Evolutionary conservation across 2,113 vertebrate genomes (phyloP).

Genomic region (Notarius lentiginosus): DNA sequence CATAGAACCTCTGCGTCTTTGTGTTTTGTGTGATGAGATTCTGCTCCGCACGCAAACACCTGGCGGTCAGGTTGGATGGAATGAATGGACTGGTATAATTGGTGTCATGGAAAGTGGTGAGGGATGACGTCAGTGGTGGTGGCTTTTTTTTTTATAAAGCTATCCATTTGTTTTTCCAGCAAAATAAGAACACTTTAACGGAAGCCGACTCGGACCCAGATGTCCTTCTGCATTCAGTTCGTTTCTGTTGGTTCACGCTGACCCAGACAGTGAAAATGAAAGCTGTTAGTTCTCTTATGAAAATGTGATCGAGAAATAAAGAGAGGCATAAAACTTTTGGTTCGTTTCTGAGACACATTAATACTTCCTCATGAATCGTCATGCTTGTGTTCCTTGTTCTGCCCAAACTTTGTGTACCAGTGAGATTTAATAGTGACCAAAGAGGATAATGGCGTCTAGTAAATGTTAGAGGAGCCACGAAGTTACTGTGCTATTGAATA

Average conservation of each 20-base stretch:
- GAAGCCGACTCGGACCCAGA: not conserved
- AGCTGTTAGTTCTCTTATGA: not conserved
- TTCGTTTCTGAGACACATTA: conserved; percentile 2
- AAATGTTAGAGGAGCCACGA: not conserved
- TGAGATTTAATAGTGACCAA: not conserved
- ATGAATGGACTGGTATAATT: not conserved
- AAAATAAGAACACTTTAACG: not conserved
- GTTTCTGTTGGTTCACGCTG: not conserved
- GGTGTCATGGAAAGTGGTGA: not conserved
- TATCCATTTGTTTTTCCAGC: not conserved
- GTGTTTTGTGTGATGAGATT: not conserved
- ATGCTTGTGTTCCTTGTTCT: not conserved
- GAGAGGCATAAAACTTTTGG: not conserved
- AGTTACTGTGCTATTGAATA: not conserved
- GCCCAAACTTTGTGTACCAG: not conserved
- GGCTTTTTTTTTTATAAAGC: not conserved
- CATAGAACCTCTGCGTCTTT: not conserved
- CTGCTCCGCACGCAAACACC: not conserved
- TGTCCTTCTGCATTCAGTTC: not conserved
- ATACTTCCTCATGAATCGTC: not conserved
- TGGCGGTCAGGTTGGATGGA: not conserved
- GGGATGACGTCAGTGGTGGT: not conserved
- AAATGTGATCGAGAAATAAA: not conserved
- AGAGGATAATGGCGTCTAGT: not conserved
- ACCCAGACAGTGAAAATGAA: not conserved